Percentiles rank a stretch among this genome's conserved stretches.
These are phyloP conservation scores for Corythornis cristatus DNA, from an alignment of 2,113 vertebrate genomes.

Conservation along the genomic window DNA sequence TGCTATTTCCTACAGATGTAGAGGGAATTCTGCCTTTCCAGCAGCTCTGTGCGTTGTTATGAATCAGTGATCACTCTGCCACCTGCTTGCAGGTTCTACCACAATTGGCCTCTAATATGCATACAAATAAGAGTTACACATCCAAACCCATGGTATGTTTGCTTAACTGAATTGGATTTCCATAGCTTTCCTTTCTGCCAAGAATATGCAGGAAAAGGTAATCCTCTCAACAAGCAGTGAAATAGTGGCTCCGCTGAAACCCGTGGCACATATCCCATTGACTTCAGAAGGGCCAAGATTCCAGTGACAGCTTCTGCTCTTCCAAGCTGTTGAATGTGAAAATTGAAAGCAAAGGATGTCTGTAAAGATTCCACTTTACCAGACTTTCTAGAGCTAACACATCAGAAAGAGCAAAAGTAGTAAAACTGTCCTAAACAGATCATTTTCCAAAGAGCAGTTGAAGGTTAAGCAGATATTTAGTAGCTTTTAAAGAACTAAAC, in stretches of 20 bases:
- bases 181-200: neutral
- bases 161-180: constrained; percentile 14
- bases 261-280: neutral
- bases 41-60: neutral
- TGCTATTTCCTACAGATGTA: neutral
- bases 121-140: neutral
- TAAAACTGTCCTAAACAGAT: neutral
- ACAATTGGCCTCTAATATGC: neutral
- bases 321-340: neutral
- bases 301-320: neutral
- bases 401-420: neutral
- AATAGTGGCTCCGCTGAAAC: neutral
- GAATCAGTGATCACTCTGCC: accelerated
- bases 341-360: neutral
- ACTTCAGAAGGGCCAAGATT: neutral
- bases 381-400: neutral
- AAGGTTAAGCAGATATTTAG: neutral
- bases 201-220: neutral
- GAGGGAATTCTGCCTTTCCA: neutral
- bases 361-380: neutral
- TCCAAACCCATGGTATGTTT: constrained; percentile 8
- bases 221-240: neutral
- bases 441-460: neutral
- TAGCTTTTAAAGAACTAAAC: neutral
- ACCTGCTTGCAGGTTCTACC: neutral